phyloP scores from a whole-genome alignment of 2,797 vertebrate species.

The Steatocranus sp. region DNA sequence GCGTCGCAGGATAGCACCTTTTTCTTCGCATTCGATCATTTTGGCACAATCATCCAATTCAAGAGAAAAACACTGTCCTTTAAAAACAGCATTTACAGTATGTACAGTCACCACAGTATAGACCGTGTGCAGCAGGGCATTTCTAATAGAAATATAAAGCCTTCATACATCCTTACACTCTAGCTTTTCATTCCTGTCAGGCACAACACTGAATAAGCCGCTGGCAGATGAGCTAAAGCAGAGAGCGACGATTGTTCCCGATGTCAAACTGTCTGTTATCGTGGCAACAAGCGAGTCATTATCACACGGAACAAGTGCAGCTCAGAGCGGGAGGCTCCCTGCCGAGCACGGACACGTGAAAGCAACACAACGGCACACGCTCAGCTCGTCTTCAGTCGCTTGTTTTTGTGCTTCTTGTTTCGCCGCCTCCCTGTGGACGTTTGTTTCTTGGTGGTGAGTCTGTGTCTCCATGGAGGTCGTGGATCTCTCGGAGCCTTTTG shows the following conservation, averaged over 20 bases:
- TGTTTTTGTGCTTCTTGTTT: background rate
- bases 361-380: background rate
- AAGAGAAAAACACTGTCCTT: constrained; percentile 44
- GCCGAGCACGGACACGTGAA: background rate
- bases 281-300: constrained; percentile 15
- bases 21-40: background rate
- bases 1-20: constrained; percentile 13
- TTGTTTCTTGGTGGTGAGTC: background rate
- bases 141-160: constrained; percentile 42
- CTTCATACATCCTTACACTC: background rate
- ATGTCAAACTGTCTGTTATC: background rate
- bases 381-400: background rate
- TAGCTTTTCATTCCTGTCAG: background rate
- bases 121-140: background rate
- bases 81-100: constrained; percentile 37
- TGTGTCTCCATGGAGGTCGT: background rate
- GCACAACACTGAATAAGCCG: background rate
- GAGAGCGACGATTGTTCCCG: constrained; percentile 2
- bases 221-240: background rate
- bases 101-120: constrained; percentile 14
- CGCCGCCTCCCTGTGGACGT: background rate
- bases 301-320: background rate
- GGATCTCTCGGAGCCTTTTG: background rate
- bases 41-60: constrained; percentile 30
- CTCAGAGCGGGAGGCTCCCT: background rate